Evolutionary conservation across 2,113 vertebrate species (phyloP).

Genomic region (Gobiocypris rarus): DNA sequence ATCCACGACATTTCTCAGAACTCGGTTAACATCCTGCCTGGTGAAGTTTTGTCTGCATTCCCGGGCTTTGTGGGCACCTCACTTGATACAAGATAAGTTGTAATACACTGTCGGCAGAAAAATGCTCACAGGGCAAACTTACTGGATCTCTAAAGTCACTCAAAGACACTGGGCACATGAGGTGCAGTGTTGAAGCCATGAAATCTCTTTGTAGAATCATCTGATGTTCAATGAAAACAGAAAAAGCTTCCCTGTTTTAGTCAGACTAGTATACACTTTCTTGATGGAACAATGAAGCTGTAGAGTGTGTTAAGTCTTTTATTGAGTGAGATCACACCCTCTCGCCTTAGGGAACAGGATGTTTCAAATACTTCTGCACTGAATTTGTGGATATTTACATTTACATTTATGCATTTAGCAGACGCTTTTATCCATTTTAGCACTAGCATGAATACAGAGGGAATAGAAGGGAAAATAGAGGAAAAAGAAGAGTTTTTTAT

Average conservation of each 20-base stretch:
- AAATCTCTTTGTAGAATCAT: not conserved
- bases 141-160: slow-evolving; percentile 67
- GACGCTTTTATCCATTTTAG: no score
- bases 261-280: not conserved
- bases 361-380: not conserved
- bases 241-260: not conserved
- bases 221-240: not conserved
- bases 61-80: slow-evolving; percentile 38
- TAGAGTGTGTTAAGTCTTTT: not conserved
- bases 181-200: slow-evolving; percentile 37
- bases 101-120: slow-evolving; percentile 61
- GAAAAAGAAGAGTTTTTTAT: no score
- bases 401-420: no score
- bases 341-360: not conserved
- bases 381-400: not conserved
- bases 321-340: not conserved
- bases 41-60: slow-evolving; percentile 46
- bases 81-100: not conserved
- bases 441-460: no score
- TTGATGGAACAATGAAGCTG: not conserved
- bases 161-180: slow-evolving; percentile 63
- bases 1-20: slow-evolving; percentile 57
- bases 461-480: no score
- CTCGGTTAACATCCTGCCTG: slow-evolving; percentile 40
- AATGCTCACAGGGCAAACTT: slow-evolving; percentile 68